Evolutionary conservation across 1,140 invertebrate species (phyloP).

Genomic region (Tetramorium alpestre): DNA sequence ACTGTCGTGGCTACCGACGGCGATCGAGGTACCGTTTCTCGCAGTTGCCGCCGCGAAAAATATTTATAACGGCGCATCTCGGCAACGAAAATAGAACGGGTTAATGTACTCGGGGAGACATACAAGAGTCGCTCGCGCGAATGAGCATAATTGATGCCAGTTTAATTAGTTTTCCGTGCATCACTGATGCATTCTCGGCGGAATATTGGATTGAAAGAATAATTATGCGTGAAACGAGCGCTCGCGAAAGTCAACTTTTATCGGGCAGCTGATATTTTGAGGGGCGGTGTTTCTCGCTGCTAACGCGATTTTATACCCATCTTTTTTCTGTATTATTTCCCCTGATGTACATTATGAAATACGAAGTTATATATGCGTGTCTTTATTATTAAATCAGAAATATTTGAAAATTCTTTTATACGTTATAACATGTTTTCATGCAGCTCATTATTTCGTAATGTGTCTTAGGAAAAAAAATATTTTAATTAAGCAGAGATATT

Average conservation of each 20-base stretch:
- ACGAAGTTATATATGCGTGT: too few species aligned
- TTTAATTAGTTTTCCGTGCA: conserved; percentile 34
- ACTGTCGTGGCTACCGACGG: background rate
- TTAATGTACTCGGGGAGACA: conserved; percentile 1
- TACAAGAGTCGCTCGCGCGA: background rate
- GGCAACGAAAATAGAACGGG: conserved; percentile 20
- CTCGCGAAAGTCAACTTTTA: background rate
- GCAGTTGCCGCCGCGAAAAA: background rate
- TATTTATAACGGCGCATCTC: background rate
- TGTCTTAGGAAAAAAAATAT: background rate
- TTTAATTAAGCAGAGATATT: too few species aligned
- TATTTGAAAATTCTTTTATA: background rate
- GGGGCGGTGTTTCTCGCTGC: too few species aligned
- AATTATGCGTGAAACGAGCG: conserved; percentile 9
- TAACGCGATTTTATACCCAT: too few species aligned
- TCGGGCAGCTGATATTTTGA: conserved; percentile 1
- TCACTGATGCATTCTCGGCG: background rate
- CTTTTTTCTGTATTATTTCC: background rate
- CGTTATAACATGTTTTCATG: background rate
- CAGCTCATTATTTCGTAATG: background rate
- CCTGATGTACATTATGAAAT: background rate
- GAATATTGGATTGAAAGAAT: background rate
- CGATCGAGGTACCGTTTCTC: conserved; percentile 27
- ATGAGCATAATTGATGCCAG: conserved; percentile 20
- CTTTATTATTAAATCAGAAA: background rate